A percentile compares a stretch with the other conserved stretches of the same genome.
Evolutionary conservation across 2,113 vertebrate genomes (phyloP).

Genomic region (Ciconia maguari): DNA sequence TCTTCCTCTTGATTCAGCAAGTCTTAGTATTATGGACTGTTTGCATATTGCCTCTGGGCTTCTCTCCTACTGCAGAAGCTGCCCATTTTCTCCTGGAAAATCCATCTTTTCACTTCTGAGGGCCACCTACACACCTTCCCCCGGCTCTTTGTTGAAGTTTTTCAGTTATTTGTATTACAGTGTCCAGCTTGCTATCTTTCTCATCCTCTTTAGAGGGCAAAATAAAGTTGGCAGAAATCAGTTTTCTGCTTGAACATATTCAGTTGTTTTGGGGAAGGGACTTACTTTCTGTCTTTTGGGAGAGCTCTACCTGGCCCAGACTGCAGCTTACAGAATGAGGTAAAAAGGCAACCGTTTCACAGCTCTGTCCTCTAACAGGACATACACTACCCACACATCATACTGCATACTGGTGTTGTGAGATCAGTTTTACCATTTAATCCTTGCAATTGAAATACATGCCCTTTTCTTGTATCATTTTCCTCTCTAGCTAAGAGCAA

Average conservation of each 20-base stretch:
- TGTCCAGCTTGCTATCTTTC: neutral
- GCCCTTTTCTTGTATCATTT: neutral
- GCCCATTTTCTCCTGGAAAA: neutral
- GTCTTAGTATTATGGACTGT: neutral
- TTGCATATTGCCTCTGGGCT: neutral
- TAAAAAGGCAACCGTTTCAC: neutral
- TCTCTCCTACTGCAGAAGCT: neutral
- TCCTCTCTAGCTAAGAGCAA: neutral
- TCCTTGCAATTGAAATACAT: neutral
- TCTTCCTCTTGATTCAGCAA: neutral
- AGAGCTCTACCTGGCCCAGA: neutral
- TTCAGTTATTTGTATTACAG: neutral
- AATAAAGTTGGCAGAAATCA: neutral
- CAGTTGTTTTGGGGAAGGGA: neutral
- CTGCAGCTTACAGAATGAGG: neutral
- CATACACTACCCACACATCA: rapidly evolving
- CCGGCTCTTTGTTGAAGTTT: neutral
- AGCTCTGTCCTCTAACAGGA: neutral
- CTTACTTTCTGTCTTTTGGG: neutral
- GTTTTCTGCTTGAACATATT: neutral
- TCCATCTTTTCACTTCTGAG: neutral
- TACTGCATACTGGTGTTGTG: neutral
- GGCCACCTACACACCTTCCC: neutral
- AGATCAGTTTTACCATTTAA: neutral
- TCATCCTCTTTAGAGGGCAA: neutral